Conservation (phyloP, 2,888 invertebrate species). For the Trachelus stipa region DNA sequence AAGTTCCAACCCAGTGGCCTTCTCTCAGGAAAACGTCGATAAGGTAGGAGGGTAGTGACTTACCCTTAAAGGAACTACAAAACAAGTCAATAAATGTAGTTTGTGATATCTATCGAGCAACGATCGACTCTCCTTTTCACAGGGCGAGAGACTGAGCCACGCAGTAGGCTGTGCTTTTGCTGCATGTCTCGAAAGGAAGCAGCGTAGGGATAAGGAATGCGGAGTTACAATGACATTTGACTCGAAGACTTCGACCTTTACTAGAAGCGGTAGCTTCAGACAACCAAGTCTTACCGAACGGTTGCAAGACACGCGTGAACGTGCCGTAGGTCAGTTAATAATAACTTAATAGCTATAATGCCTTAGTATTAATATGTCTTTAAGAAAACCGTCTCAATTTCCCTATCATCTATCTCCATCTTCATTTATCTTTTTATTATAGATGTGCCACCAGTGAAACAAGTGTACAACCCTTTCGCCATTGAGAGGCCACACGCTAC, state of each 20-base stretch:
- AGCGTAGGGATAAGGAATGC: constrained; percentile 96
- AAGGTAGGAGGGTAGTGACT: constrained; percentile 13
- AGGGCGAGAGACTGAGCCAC: constrained; percentile 97
- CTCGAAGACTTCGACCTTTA: constrained; percentile 90
- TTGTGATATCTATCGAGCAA: not conserved
- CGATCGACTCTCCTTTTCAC: constrained; percentile 28
- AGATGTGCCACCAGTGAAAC: constrained; percentile 69
- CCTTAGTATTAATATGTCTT: not conserved
- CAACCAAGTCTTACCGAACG: constrained; percentile 86
- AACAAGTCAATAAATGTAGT: not conserved
- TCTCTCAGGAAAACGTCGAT: constrained; percentile 6
- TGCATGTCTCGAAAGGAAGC: constrained; percentile 97
- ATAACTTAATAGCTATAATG: constrained; percentile 9
- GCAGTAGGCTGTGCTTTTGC: constrained; percentile 99
- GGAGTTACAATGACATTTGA: constrained; percentile 94
- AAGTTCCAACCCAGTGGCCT: constrained; percentile 47
- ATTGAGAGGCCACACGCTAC: constrained; percentile 97
- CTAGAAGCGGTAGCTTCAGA: constrained; percentile 91
- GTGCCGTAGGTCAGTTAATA: constrained; percentile 74
- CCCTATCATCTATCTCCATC: not conserved
- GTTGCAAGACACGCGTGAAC: constrained; percentile 69
- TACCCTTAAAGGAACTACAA: not conserved
- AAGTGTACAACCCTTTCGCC: constrained; percentile 88
- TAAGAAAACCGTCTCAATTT: not conserved
- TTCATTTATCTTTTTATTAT: constrained; percentile 13